Conservation (phyloP, 2,113 vertebrate genomes). For the Sphyrna mokarran region DNA sequence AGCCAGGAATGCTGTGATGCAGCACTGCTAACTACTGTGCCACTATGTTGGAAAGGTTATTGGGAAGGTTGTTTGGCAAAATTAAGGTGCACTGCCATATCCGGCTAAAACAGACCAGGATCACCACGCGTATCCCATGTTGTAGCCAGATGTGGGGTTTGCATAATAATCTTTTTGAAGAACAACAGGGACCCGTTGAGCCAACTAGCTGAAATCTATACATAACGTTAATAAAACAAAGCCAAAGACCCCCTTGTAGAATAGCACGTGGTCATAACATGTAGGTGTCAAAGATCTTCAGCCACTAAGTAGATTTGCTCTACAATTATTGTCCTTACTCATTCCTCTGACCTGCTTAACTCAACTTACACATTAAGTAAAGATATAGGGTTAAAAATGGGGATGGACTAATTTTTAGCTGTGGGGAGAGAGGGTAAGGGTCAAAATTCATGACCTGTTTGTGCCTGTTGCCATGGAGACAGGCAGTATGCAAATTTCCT, state of each 20-base stretch:
- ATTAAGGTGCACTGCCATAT: not conserved
- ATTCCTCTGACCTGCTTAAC: not conserved
- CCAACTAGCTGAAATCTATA: not conserved
- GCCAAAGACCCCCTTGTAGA: not conserved
- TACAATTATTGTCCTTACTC: not conserved
- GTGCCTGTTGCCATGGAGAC: not conserved
- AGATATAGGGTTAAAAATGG: not conserved
- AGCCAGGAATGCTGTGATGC: too few relatives aligned
- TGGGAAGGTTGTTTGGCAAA: slow-evolving; percentile 2
- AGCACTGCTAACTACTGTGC: too few relatives aligned
- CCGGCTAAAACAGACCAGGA: not conserved
- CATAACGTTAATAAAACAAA: not conserved
- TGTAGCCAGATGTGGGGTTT: not conserved
- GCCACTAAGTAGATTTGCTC: not conserved
- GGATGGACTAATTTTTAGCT: not conserved
- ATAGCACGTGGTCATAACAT: not conserved
- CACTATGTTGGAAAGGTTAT: not conserved
- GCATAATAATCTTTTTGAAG: not conserved
- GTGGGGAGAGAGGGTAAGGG: too few relatives aligned
- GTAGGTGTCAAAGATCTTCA: not conserved
- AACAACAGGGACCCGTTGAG: not conserved
- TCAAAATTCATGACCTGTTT: not conserved
- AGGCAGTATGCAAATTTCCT: not conserved
- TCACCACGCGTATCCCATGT: not conserved
- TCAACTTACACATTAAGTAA: not conserved